These are phyloP conservation scores for Oreochromis tanganicae DNA, from an alignment of 2,113 vertebrate species.

Conservation along the genomic window DNA sequence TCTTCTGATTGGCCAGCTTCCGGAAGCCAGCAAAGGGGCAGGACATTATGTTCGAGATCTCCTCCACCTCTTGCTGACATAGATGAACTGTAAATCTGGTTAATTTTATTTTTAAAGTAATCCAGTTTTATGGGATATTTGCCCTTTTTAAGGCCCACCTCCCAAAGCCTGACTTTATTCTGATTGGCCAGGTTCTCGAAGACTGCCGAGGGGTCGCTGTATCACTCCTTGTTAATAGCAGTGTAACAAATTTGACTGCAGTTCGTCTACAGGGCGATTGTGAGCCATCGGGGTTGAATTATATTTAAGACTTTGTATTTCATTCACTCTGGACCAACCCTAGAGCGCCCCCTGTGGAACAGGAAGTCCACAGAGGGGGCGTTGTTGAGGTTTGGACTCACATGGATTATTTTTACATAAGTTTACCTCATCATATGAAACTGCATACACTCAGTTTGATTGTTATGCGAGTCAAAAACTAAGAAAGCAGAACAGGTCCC, in stretches of 20 bases:
- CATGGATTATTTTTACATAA: not conserved
- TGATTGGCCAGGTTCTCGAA: not conserved
- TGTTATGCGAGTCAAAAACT: not conserved
- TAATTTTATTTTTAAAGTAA: not conserved
- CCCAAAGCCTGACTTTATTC: not conserved
- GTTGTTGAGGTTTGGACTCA: not conserved
- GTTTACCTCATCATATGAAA: not conserved
- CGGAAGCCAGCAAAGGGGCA: not conserved
- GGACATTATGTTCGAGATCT: not conserved
- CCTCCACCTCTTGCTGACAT: not conserved
- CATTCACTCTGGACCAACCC: not conserved
- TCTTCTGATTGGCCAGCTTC: not conserved
- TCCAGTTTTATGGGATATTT: not conserved
- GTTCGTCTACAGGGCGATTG: not conserved
- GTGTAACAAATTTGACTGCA: not conserved
- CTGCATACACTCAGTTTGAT: fast-evolving
- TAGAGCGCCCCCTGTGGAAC: fast-evolving
- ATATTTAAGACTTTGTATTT: not conserved
- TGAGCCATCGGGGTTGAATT: fast-evolving
- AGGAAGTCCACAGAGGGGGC: not conserved
- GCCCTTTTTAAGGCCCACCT: not conserved
- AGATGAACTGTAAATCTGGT: not conserved
- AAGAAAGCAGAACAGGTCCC: not conserved
- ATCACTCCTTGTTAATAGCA: not conserved
- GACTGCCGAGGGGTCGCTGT: not conserved